Evolutionary conservation across 2,888 invertebrate species (phyloP).

Genomic region (Dichetophora obliterata): DNA sequence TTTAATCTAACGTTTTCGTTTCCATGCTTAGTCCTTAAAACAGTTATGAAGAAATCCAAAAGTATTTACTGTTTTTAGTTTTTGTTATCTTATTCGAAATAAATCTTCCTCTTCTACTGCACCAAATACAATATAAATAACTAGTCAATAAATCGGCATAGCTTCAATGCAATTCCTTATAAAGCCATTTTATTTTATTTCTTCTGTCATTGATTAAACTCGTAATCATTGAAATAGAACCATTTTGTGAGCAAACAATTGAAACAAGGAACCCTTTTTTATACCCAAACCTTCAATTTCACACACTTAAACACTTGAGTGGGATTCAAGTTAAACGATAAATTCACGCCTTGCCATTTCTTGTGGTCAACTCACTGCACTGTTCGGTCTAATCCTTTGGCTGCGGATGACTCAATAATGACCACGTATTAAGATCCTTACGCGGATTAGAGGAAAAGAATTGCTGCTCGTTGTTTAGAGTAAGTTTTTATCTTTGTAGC

Average conservation of each 20-base stretch:
- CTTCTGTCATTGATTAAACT: conserved; percentile 21
- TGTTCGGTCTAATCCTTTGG: conserved; percentile 50
- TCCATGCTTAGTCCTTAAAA: no score
- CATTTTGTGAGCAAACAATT: conserved; percentile 50
- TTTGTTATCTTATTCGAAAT: background rate
- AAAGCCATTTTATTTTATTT: background rate
- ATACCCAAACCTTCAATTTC: conserved; percentile 5
- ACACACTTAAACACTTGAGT: conserved; percentile 25
- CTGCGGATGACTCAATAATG: conserved; percentile 50
- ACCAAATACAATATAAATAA: background rate
- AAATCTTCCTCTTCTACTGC: background rate
- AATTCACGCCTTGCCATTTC: conserved; percentile 15
- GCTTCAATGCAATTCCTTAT: conserved; percentile 1
- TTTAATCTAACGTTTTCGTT: no score
- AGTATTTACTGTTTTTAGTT: background rate
- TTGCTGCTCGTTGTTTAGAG: conserved; percentile 56
- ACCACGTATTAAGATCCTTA: conserved; percentile 60
- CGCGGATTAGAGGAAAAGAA: conserved; percentile 55
- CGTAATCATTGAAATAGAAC: conserved; percentile 43
- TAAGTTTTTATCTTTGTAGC: no score
- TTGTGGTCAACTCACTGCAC: conserved; percentile 31
- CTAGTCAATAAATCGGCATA: conserved; percentile 7
- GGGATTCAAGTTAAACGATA: conserved; percentile 38
- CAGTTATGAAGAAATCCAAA: no score
- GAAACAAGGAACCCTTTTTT: conserved; percentile 9